Evolutionary conservation across 2,888 invertebrate genomes (phyloP).

Genomic region (Tachystola acroxantha): DNA sequence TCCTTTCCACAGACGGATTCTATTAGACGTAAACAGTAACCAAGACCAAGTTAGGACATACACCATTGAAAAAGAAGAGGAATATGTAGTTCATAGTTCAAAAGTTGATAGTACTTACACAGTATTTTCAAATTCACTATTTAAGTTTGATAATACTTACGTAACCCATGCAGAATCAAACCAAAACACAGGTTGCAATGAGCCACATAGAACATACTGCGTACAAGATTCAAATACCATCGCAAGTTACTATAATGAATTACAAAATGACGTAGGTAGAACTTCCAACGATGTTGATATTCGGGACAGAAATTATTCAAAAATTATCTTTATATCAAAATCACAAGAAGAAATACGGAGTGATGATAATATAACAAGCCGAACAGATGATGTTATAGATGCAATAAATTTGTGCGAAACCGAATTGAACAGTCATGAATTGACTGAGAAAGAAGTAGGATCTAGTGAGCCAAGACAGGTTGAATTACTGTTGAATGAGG

Average conservation of each 20-base stretch:
- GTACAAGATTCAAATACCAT: not conserved
- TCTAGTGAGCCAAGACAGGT: constrained; percentile 1
- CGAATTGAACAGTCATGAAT: constrained; percentile 17
- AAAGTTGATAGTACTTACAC: constrained; percentile 11
- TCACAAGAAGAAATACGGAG: constrained; percentile 14
- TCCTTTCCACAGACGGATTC: no score
- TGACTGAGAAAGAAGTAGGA: constrained; percentile 10
- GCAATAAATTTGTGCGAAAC: constrained; percentile 40
- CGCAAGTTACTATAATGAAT: constrained; percentile 1
- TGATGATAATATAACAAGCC: no score
- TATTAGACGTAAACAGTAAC: not conserved
- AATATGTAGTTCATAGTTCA: constrained; percentile 5
- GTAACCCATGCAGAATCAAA: not conserved
- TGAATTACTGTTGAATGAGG: constrained; percentile 7
- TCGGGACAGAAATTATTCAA: constrained; percentile 3
- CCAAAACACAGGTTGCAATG: constrained; percentile 7
- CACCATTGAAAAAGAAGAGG: constrained; percentile 1
- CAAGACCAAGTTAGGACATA: not conserved
- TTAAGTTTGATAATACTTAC: not conserved
- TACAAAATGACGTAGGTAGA: constrained; percentile 1
- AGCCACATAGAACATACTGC: not conserved
- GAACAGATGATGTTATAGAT: constrained; percentile 19
- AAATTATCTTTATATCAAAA: constrained; percentile 26
- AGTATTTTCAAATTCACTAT: constrained; percentile 1
- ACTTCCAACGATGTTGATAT: constrained; percentile 8